These are phyloP conservation scores for Acomys russatus DNA, from an alignment of 2,797 vertebrate species.

Conservation along the genomic window DNA sequence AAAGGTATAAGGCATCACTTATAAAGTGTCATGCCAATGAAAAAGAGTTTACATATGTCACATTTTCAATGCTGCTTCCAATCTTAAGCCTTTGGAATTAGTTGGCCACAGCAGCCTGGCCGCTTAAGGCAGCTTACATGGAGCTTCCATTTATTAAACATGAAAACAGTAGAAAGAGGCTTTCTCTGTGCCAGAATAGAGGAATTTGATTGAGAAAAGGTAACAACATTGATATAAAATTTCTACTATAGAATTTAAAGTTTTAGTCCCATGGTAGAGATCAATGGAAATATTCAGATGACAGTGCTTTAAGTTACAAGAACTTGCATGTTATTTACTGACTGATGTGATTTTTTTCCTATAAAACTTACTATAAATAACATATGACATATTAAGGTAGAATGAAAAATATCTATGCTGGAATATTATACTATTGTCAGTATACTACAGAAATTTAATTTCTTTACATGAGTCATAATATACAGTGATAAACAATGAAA, in stretches of 20 bases:
- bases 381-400: background rate
- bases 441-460: background rate
- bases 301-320: background rate
- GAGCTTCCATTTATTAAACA: background rate
- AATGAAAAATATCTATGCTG: background rate
- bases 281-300: background rate
- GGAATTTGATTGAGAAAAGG: background rate
- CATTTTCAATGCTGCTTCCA: background rate
- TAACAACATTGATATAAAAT: background rate
- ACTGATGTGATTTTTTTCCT: conserved; percentile 10
- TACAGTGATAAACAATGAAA: background rate
- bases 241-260: background rate
- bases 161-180: background rate
- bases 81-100: conserved; percentile 37
- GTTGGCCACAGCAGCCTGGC: background rate
- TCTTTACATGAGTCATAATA: background rate
- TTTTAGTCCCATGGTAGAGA: background rate
- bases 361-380: background rate
- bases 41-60: background rate
- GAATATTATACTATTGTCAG: background rate
- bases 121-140: background rate
- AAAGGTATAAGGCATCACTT: background rate
- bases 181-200: background rate
- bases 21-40: background rate
- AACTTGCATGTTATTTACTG: background rate